Base-by-base conservation (phyloP, 2,797 vertebrate species). In the Acanthis flammea region DNA sequence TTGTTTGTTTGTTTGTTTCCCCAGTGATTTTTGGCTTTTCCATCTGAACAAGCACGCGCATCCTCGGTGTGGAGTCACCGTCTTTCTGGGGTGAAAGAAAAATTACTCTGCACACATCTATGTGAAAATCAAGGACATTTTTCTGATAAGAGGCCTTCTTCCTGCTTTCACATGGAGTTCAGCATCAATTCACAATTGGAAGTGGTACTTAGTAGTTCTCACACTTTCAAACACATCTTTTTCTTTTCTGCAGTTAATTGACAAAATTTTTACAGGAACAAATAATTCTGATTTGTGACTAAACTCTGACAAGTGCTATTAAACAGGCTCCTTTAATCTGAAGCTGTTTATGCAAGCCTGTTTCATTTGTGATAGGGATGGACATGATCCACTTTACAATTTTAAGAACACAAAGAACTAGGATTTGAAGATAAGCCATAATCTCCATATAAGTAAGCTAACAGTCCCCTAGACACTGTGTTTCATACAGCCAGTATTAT, bases 401-500 rank as follows among this genome's bases (percentile, higher is more conserved):
- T 76, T 84, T 30, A 78, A 86, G 74, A 85, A 90, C 74, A 93
- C 54, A 88, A 27, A 83, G 80, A 86, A 33, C 77, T 37, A 72
- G 47, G 60, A 62, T 95, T 86, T 82, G 58, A 78, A 93, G 74
- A 96, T 85, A 92, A 94, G 84, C 28, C 76, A 4, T 68, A 35
- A 41, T 93, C 51, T 76, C 51, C 47, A 19, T 63, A 74, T 27
- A 65, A 83, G 35, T 58, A 66, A 84, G 39, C 41, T 86, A 44
- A 72, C 27, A n/a, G n/a, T 55, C 31, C 60, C 33, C 37, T 62
- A 44, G 41, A 77, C 28, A 31, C 54, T 10, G 27, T 63, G 57
- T 76, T 91, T 86, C 51, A 65, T 73, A 27, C 35, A 87, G 55
- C 31, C 80, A 66, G 53, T 63, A 51, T 76, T 82, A 93, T 87